Percentiles rank a stretch among this genome's conserved stretches.
phyloP scores from a whole-genome alignment of 2,113 vertebrate species.

The Odocoileus hemionus region DNA sequence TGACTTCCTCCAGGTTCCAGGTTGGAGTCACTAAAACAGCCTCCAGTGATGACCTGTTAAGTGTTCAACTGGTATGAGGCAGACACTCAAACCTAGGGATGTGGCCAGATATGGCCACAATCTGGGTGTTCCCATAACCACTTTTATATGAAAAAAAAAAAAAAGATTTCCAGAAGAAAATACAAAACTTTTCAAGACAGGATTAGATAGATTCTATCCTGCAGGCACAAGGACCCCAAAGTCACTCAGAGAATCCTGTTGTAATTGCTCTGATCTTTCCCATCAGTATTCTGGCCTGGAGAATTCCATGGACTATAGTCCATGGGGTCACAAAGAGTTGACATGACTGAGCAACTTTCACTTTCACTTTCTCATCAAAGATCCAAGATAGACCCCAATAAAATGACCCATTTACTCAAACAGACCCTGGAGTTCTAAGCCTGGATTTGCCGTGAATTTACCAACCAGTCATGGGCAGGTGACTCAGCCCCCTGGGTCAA shows the following conservation, averaged over 20 bases:
- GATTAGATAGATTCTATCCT: background rate
- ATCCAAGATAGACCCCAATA: background rate
- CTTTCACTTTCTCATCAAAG: background rate
- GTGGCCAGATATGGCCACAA: background rate
- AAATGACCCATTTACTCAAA: background rate
- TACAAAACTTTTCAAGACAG: background rate
- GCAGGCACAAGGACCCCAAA: background rate
- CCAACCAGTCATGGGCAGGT: background rate
- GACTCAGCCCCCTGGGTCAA: background rate
- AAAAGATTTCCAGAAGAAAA: slow-evolving; percentile 12
- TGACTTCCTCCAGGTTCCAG: background rate
- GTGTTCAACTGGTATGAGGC: background rate
- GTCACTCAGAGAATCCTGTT: background rate
- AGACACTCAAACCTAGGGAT: background rate
- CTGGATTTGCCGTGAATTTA: background rate
- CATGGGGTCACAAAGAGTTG: background rate
- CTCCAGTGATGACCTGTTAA: background rate
- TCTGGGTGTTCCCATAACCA: background rate
- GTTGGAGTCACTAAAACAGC: background rate
- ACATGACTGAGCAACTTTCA: background rate
- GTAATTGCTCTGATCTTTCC: background rate
- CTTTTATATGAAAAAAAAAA: background rate
- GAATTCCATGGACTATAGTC: background rate
- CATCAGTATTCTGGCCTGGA: background rate
- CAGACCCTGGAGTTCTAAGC: background rate